phyloP scores from a whole-genome alignment of 2,797 vertebrate genomes.

The Karalla daura region DNA sequence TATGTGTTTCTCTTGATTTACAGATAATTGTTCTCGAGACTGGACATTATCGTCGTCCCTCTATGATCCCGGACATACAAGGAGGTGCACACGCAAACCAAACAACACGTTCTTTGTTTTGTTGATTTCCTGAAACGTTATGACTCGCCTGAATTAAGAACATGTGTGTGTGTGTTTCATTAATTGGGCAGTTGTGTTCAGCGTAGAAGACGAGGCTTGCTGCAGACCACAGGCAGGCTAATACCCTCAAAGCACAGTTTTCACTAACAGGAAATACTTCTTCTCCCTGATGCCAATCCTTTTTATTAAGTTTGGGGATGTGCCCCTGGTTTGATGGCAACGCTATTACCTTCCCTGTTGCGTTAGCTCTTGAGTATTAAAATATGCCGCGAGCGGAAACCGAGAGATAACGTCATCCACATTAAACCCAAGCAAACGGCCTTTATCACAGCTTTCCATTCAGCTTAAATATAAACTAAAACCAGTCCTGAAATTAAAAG shows the following conservation, averaged over 20 bases:
- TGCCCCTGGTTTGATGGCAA: conserved; percentile 52
- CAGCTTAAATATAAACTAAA: conserved; percentile 26
- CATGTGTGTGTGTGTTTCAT: conserved; percentile 52
- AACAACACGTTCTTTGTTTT: conserved; percentile 59
- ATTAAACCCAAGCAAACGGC: conserved; percentile 15
- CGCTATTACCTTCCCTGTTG: conserved; percentile 48
- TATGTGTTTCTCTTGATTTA: conserved; percentile 44
- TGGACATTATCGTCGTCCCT: conserved; percentile 31
- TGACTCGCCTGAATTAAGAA: conserved; percentile 38
- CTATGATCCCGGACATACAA: conserved; percentile 21
- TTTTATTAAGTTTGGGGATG: conserved; percentile 64
- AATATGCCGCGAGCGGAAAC: conserved; percentile 27
- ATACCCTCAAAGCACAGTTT: conserved; percentile 50
- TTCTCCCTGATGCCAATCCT: conserved; percentile 58
- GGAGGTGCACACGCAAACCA: neutral
- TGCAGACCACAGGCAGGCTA: conserved; percentile 41
- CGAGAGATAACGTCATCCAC: conserved; percentile 26
- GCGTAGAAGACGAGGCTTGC: conserved; percentile 44
- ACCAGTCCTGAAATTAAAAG: conserved; percentile 41
- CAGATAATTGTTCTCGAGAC: conserved; percentile 36
- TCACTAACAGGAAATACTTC: conserved; percentile 76
- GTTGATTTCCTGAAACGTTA: conserved; percentile 41
- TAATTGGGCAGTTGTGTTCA: conserved; percentile 50
- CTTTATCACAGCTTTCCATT: conserved; percentile 22
- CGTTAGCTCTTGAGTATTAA: conserved; percentile 36